Base-by-base conservation (phyloP, 2,113 vertebrate species). In the Otolemur garnettii region DNA sequence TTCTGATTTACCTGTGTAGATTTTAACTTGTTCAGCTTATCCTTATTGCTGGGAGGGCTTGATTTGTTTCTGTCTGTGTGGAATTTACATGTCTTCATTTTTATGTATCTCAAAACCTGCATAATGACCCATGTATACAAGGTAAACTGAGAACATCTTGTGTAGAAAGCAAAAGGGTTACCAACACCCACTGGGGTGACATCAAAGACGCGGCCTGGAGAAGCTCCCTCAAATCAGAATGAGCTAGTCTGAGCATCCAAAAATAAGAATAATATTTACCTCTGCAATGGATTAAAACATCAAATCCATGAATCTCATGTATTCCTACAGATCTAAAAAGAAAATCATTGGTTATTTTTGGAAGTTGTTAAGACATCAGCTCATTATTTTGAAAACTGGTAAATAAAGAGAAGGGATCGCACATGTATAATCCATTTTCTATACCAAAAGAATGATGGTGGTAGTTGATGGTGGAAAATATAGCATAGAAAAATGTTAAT, bases 101-200 rank as follows among this genome's bases (percentile, higher is more conserved):
- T 50, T 50, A 50, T 50, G 45, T 50, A 50, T 50, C 45, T 50
- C 45, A 50, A 50, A 50, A 50, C 45, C 10, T 9, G 8, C 45
- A 50, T 50, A 50, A 50, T 50, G 45, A 50, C 45, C 45, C 45
- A 50, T 9, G 45, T 50, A 50, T 9, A 50, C 30, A 69, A 77
- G 24, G 30, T 55, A 42, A 60, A 30, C 17, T 15, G 57, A 28
- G 26, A 75, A 14, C 26, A 53, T 33, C 22, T 30, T 5, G 15
- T 11, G 28, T 66, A 33, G 35, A 83, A 87, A 79, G 11, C 50
- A 83, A 33, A 10, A 62, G 5, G 12, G 2, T 9, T 53, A 7
- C 8, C 13, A 17, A 53, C 1, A 30, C 10, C 26, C 7, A 2
- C 6, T 17, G 18, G 6, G 19, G 3, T 60, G 28, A 19, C 10